phyloP scores from a whole-genome alignment of 1,140 invertebrate genomes.

The Pectinophora gossypiella region DNA sequence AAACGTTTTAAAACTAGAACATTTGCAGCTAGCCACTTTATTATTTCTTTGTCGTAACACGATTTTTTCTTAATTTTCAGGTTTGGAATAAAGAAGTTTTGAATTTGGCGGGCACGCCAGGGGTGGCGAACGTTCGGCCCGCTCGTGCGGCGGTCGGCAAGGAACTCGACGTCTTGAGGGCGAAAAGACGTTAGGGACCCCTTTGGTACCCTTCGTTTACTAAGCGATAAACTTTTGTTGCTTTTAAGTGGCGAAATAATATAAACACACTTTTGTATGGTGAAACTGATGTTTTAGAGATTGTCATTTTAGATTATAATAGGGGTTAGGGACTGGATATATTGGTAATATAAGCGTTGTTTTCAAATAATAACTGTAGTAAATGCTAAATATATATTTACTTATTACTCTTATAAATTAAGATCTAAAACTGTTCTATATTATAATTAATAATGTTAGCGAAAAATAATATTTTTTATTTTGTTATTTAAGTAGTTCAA shows the following conservation, averaged over 20 bases:
- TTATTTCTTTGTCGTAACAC: neutral
- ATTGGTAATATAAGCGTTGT: too few species aligned
- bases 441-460: too few species aligned
- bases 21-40: neutral
- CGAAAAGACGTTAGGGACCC: slow-evolving; percentile 65
- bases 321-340: too few species aligned
- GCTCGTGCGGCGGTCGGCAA: slow-evolving; percentile 57
- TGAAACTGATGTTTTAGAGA: too few species aligned
- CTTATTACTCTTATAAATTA: too few species aligned
- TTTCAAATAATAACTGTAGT: too few species aligned
- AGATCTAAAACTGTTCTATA: too few species aligned
- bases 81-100: slow-evolving; percentile 12
- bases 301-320: too few species aligned
- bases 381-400: too few species aligned
- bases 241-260: too few species aligned
- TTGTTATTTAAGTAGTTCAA: too few species aligned
- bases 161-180: slow-evolving; percentile 69
- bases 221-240: slow-evolving; percentile 46
- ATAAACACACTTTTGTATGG: too few species aligned
- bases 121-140: slow-evolving; percentile 34
- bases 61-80: neutral
- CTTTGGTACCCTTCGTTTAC: slow-evolving; percentile 59
- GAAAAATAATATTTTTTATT: neutral
- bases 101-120: slow-evolving; percentile 41
- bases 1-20: neutral